Conservation (phyloP, 2,797 vertebrate species). For the Falco berigora region DNA sequence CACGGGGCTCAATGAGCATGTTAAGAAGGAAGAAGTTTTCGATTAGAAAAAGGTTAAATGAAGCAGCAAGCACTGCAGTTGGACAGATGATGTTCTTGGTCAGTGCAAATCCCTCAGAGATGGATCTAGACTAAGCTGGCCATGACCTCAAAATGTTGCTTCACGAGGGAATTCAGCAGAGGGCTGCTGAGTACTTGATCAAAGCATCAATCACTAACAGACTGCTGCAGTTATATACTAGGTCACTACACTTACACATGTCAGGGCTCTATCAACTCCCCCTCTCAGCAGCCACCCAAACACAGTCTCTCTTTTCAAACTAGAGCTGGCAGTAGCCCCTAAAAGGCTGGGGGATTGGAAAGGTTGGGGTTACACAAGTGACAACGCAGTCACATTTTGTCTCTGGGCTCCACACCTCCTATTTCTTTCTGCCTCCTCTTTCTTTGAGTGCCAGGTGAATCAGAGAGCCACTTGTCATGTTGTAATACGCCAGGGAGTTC, state of each 20-base stretch:
- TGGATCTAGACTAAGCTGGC: background rate
- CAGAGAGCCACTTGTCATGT: slow-evolving; percentile 90
- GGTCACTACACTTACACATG: background rate
- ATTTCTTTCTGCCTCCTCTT: slow-evolving; percentile 98
- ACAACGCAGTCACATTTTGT: fast-evolving
- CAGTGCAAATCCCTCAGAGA: background rate
- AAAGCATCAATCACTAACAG: background rate
- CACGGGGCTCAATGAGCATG: background rate
- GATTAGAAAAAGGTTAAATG: background rate
- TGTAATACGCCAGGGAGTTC: slow-evolving; percentile 98
- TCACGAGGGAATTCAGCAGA: background rate
- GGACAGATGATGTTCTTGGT: background rate
- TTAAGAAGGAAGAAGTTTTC: background rate
- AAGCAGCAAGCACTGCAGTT: background rate
- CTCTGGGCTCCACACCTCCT: background rate
- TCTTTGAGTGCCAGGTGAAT: slow-evolving; percentile 98
- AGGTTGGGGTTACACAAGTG: background rate
- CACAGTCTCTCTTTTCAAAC: background rate
- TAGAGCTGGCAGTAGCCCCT: background rate
- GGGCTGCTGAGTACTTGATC: background rate
- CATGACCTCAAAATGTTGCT: background rate
- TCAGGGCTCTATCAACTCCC: background rate
- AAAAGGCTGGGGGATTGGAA: background rate
- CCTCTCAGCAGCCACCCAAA: background rate
- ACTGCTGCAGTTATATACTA: background rate